These are phyloP conservation scores for Butastur rufipennis DNA, from an alignment of 2,113 vertebrate genomes.

Conservation along the genomic window DNA sequence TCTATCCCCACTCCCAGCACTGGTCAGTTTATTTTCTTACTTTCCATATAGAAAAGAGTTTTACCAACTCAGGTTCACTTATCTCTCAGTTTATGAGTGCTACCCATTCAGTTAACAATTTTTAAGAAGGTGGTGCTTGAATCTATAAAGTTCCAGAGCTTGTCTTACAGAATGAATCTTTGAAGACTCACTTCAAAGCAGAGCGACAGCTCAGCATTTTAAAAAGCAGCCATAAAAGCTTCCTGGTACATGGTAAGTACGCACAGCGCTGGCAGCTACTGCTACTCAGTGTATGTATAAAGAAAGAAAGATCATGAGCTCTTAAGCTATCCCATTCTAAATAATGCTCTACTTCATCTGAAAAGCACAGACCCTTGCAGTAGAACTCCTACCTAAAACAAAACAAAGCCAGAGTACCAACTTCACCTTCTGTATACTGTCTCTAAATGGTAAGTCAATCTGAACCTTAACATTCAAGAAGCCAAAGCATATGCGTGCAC, in stretches of 20 bases:
- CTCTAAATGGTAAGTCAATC: neutral
- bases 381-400: neutral
- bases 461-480: neutral
- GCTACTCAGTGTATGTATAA: neutral
- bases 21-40: neutral
- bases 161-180: neutral
- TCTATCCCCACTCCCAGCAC: neutral
- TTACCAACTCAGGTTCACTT: neutral
- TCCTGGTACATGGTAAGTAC: neutral
- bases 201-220: neutral
- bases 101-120: neutral
- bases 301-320: neutral
- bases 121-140: neutral
- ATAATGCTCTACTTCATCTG: neutral
- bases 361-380: neutral
- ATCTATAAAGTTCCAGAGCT: neutral
- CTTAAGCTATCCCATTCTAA: neutral
- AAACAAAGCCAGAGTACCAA: neutral
- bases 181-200: neutral
- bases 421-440: neutral
- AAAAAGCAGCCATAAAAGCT: neutral
- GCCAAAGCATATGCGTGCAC: accelerated
- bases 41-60: neutral
- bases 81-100: neutral
- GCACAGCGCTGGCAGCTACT: neutral